These are phyloP conservation scores for Raja brachyura DNA, from an alignment of 2,113 vertebrate species.

Conservation along the genomic window DNA sequence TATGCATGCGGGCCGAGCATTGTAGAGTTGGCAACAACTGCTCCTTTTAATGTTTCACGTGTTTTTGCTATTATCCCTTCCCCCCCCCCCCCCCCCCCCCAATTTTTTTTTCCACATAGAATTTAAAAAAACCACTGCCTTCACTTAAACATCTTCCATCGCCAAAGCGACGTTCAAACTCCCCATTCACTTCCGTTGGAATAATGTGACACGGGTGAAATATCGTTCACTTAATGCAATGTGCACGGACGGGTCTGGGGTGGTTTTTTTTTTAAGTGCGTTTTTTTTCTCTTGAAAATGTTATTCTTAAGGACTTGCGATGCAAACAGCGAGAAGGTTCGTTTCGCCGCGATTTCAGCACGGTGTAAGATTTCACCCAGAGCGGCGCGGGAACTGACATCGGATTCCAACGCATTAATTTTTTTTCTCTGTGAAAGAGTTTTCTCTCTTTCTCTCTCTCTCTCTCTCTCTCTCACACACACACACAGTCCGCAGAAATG, in stretches of 20 bases:
- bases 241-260: neutral
- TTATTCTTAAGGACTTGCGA: too few species aligned
- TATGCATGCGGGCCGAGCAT: neutral
- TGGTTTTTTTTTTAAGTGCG: too few species aligned
- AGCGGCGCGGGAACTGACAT: neutral
- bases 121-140: too few species aligned
- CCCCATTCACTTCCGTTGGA: neutral
- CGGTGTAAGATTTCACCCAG: neutral
- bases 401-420: neutral
- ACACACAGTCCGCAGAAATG: neutral
- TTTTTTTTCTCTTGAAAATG: too few species aligned
- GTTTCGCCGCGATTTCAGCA: neutral
- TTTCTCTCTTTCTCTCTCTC: neutral
- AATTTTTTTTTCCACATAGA: too few species aligned
- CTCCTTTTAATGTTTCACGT: neutral
- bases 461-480: too few species aligned
- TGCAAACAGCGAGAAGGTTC: neutral
- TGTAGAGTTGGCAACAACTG: slow-evolving; percentile 15
- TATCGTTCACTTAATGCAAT: neutral
- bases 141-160: neutral
- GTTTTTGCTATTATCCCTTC: neutral
- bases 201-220: neutral
- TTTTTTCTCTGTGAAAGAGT: neutral
- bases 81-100: too few species aligned
- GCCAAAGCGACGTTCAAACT: too few species aligned